Evolutionary conservation across 2,888 invertebrate genomes (phyloP), one percentile per base, ranked within the genome.

Genomic region (Cosmopolites sordidus): DNA sequence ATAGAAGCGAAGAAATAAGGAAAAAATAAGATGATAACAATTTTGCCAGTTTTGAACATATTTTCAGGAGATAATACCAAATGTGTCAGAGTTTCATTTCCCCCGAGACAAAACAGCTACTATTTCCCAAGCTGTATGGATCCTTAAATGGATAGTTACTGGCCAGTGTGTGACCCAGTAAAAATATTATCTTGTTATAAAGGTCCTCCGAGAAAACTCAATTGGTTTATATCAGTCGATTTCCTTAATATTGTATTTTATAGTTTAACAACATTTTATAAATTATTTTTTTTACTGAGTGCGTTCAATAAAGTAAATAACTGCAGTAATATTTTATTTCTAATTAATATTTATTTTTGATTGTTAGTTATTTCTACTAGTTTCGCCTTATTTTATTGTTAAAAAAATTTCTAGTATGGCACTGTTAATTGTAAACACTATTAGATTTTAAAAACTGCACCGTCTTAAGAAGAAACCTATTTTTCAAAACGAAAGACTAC

Each of bases 21-120:
- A 51, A 51, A 50, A 54, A 54, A 51, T 43, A 38, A 45, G 62
- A 60, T 62, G 66, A 65, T 66, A 66, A 61, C 65, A 60, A 64
- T 68, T 66, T 65, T 65, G 56, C 51, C 63, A 65, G 68, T 66
- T 66, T 69, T 63, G 61, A 64, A 62, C 66, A 67, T 66, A 68
- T 67, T 66, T 65, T 61, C 62, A 52, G 58, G 63, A 68, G 68
- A 70, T 69, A 70, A 69, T 66, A 61, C 66, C 68, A 63, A 69
- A 69, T 69, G 66, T 67, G 69, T 67, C 67, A 64, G 64, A 53
- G 64, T 64, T 63, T 69, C 69, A 69, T 70, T 69, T 70, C 69
- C 69, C 68, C 59, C 40, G 69, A 65, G 69, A 69, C 63, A 61
- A 66, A 67, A 68, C 69, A 68, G 65, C 63, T 63, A 66, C 65